phyloP scores from a whole-genome alignment of 2,797 vertebrate genomes.

The Odontamblyopus rebecca region DNA sequence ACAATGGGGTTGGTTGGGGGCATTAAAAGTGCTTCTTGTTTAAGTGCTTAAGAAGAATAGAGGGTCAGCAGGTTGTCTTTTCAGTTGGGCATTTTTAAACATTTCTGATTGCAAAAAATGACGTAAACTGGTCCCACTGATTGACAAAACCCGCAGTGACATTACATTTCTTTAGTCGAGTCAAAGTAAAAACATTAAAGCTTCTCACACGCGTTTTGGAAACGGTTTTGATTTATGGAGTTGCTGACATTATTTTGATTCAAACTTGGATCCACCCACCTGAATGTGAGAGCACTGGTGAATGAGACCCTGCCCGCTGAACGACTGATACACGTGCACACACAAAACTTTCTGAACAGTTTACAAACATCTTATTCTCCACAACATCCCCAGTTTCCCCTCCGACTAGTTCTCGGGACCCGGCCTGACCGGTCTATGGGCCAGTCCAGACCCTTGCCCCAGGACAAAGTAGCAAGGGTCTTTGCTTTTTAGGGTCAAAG shows the following conservation, averaged over 20 bases:
- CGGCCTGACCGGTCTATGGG: constrained; percentile 25
- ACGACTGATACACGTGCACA: constrained; percentile 46
- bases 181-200: constrained; percentile 49
- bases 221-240: constrained; percentile 23
- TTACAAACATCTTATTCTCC: constrained; percentile 66
- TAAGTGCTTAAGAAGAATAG: constrained; percentile 54
- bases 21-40: constrained; percentile 64
- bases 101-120: constrained; percentile 15
- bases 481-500: constrained; percentile 42
- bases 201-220: constrained; percentile 32
- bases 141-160: constrained; percentile 12
- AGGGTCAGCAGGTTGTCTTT: constrained; percentile 19
- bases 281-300: constrained; percentile 55
- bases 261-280: constrained; percentile 38
- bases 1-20: constrained; percentile 27
- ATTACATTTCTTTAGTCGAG: constrained; percentile 53
- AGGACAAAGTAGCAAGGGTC: constrained; percentile 58
- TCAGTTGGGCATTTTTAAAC: constrained; percentile 9
- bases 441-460: constrained; percentile 33
- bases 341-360: constrained; percentile 62
- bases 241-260: constrained; percentile 14
- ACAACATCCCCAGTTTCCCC: constrained; percentile 51
- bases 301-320: constrained; percentile 24
- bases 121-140: constrained; percentile 18
- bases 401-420: constrained; percentile 44